Base-by-base conservation (phyloP, 2,888 invertebrate species). In the Phasia obesa region DNA sequence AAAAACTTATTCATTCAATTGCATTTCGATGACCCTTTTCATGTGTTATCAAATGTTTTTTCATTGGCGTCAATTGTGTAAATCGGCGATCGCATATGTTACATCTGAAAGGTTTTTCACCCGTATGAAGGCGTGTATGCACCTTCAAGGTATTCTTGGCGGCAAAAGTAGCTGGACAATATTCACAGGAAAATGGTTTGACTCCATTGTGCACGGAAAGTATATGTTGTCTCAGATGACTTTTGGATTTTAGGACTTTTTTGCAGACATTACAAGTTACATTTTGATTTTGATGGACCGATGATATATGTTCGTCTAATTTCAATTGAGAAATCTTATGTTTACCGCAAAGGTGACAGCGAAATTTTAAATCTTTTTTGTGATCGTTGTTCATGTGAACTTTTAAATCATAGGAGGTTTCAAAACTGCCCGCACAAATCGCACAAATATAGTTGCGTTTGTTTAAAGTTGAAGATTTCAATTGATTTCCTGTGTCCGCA, bases 31-130 rank as follows among this genome's bases (percentile, higher is more conserved):
- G 71, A 42, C 82, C 84, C 70, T 77, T 74, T 60, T 84, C 83
- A 31, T 84, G 84, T 7, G 76, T 84, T 17, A 65, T 64, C 19
- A 80, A 6, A 53, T 84, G 84, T 51, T 84, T 84, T 49, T 84
- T 84, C 84, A 84, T 84, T 17, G 84, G 84, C 4, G 84, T 83
- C 60, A 84, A 57, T 42, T 84, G 84, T 3, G 80, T 80, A 64
- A 84, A 84, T 21, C 84, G 84, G 2, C 84, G 84, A 25, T 83
- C 83, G 23, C 84, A 84, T 59, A 84, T 53, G 9, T 31, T 23
- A 38, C 84, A 84, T 13, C 69, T 82, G 25, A 84, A 84, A 9
- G 84, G 84, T 35, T 84, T 84, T 38, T 84, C 84, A 3, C 84
- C 84, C 0, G 84, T 84, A 64, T 84, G 84, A 6, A 84, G 64